phyloP scores from a whole-genome alignment of 1,140 invertebrate species.

The Rhynchophorus ferrugineus region DNA sequence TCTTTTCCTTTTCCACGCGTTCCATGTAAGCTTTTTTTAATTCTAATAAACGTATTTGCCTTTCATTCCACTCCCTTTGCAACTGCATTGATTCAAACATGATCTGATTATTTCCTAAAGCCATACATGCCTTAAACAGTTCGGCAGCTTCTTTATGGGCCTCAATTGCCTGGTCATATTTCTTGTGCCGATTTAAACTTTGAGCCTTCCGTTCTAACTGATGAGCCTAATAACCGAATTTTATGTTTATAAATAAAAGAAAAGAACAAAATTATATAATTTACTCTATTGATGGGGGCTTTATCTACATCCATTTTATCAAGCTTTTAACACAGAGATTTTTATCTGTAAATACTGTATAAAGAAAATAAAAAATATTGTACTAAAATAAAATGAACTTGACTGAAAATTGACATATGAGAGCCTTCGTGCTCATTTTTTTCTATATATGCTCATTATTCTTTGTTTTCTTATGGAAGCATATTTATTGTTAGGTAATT shows the following conservation, averaged over 20 bases:
- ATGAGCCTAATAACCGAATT: conserved; percentile 26
- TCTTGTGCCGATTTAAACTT: conserved; percentile 20
- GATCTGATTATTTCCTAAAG: conserved; percentile 11
- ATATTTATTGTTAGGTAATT: too few species aligned
- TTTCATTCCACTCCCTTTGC: conserved; percentile 27
- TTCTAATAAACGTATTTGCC: conserved; percentile 27
- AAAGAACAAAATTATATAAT: not conserved
- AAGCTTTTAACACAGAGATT: too few species aligned
- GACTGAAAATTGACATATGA: too few species aligned
- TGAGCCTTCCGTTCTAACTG: conserved; percentile 26
- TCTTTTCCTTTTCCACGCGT: conserved; percentile 16
- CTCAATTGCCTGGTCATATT: conserved; percentile 29
- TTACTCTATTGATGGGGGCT: conserved; percentile 18
- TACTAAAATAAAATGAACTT: too few species aligned
- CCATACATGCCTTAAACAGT: conserved; percentile 16
- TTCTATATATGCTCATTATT: too few species aligned
- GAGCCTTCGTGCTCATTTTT: too few species aligned
- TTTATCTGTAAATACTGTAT: too few species aligned
- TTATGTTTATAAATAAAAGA: not conserved
- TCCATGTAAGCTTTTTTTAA: conserved; percentile 27
- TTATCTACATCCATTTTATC: conserved; percentile 12
- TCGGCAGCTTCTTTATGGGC: conserved; percentile 25
- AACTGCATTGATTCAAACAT: conserved; percentile 24
- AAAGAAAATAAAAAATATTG: too few species aligned
- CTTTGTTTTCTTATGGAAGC: too few species aligned